phyloP scores from a whole-genome alignment of 2,888 invertebrate genomes.

The Amiota communis region DNA sequence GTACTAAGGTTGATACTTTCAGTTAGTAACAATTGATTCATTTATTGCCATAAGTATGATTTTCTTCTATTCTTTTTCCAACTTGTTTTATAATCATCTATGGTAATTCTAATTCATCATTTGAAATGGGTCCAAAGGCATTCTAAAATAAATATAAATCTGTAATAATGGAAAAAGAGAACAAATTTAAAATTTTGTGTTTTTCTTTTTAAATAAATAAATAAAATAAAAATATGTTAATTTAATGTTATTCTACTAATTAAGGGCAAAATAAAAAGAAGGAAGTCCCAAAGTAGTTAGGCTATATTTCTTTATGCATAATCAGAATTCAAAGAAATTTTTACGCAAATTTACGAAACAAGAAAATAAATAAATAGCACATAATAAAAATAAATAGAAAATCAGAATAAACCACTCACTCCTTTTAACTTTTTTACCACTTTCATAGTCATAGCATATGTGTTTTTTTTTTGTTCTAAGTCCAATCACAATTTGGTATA shows the following conservation, averaged over 20 bases:
- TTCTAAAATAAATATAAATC: conserved; percentile 26
- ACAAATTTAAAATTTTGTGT: too few relatives aligned
- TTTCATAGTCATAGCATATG: too few relatives aligned
- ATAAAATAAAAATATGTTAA: background rate
- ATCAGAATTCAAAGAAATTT: background rate
- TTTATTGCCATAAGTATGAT: background rate
- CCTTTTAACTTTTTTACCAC: too few relatives aligned
- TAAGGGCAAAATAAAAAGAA: conserved; percentile 30
- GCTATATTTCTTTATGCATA: background rate
- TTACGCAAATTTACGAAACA: background rate
- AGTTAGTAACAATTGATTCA: too few relatives aligned
- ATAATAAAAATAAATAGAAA: background rate
- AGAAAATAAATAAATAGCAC: background rate
- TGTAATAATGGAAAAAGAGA: background rate
- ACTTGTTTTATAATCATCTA: conserved; percentile 29
- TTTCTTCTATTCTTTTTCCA: background rate
- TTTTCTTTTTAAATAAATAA: too few relatives aligned
- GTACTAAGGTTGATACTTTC: too few relatives aligned
- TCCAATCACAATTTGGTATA: too few relatives aligned
- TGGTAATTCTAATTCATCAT: background rate
- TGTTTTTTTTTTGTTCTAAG: too few relatives aligned
- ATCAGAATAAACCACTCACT: background rate
- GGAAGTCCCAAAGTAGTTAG: conserved; percentile 50
- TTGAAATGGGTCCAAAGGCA: conserved; percentile 55
- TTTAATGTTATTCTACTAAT: conserved; percentile 44